Conservation (phyloP, 2,888 invertebrate species). For the Copidosoma aretas region DNA sequence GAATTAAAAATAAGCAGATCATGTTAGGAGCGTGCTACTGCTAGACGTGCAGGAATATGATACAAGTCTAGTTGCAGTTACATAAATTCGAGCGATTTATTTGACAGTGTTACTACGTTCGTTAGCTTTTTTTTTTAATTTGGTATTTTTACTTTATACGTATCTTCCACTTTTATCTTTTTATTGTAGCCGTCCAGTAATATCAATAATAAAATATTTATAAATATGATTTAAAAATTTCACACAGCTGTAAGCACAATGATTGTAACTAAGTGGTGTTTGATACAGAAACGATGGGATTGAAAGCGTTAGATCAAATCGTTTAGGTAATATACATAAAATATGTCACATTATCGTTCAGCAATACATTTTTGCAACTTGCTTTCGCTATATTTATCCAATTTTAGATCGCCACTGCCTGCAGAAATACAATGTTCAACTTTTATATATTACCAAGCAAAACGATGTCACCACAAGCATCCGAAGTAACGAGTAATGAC, state of each 20-base stretch:
- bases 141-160: not conserved
- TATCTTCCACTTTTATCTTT: not conserved
- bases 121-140: not conserved
- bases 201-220: no score
- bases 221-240: not conserved
- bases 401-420: constrained; percentile 15
- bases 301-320: constrained; percentile 4
- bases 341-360: not conserved
- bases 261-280: constrained; percentile 13
- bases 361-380: not conserved
- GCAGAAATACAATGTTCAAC: constrained; percentile 7
- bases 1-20: constrained; percentile 14
- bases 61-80: constrained; percentile 19
- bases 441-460: constrained; percentile 12
- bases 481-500: constrained; percentile 5
- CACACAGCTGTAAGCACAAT: constrained; percentile 11
- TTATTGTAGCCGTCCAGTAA: no score
- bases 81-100: constrained; percentile 20
- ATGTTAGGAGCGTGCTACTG: not conserved
- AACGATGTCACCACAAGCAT: not conserved
- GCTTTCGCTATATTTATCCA: not conserved
- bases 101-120: constrained; percentile 8
- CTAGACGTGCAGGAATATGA: constrained; percentile 15
- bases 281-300: constrained; percentile 22
- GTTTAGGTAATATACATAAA: constrained; percentile 4